Conservation (phyloP, 2,113 vertebrate genomes). For the Ranitomeya imitator region DNA sequence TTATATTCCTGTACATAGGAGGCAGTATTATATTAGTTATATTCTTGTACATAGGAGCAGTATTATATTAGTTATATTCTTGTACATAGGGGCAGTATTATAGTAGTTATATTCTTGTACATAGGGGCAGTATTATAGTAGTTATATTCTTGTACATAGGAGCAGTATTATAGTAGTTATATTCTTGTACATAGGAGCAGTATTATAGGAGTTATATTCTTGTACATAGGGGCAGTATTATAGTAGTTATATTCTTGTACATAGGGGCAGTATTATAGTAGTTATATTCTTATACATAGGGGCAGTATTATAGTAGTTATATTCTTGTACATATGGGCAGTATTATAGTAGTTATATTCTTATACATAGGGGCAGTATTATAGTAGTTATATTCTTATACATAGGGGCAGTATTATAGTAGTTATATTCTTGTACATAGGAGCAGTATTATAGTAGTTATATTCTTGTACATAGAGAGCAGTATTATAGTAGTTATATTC, state of each 20-base stretch:
- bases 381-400: not conserved
- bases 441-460: too few relatives aligned
- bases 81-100: not conserved
- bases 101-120: constrained; percentile 18
- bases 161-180: not conserved
- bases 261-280: not conserved
- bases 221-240: not conserved
- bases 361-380: not conserved
- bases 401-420: not conserved
- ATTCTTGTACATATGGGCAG: not conserved
- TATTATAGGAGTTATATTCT: not conserved
- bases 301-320: not conserved
- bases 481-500: too few relatives aligned
- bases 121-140: constrained; percentile 7
- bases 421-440: too few relatives aligned
- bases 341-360: constrained; percentile 1
- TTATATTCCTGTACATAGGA: not conserved
- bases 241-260: not conserved
- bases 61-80: not conserved
- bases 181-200: not conserved
- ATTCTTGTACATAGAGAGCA: too few relatives aligned
- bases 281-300: not conserved
- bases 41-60: not conserved
- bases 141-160: not conserved
- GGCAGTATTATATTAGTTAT: not conserved